These are phyloP conservation scores for Trididemnum nubilum DNA, from an alignment of 23 tunicate species.

Conservation along the genomic window DNA sequence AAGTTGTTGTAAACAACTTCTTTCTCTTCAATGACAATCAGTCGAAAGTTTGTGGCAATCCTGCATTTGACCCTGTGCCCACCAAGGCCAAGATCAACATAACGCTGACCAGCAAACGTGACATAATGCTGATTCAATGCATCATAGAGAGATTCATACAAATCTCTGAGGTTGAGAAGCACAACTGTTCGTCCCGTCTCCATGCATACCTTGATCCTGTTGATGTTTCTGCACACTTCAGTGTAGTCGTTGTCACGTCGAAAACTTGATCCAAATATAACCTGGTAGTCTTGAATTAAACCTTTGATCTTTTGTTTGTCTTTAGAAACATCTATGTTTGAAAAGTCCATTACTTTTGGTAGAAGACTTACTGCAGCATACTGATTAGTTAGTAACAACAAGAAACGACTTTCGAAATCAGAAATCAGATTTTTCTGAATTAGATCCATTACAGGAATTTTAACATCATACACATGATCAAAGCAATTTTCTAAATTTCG, in stretches of 20 bases:
- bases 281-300: slow-evolving; percentile 33
- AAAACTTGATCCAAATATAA: slow-evolving; percentile 85
- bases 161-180: slow-evolving; percentile 34
- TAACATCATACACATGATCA: not conserved
- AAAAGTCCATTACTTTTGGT: slow-evolving; percentile 32
- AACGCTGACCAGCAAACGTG: slow-evolving; percentile 45
- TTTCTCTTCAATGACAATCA: slow-evolving; percentile 81
- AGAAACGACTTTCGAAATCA: slow-evolving; percentile 62
- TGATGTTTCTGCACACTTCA: slow-evolving; percentile 78
- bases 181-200: slow-evolving; percentile 80
- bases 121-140: slow-evolving; percentile 53
- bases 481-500: slow-evolving; percentile 25
- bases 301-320: too few species aligned
- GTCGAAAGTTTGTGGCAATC: slow-evolving; percentile 56
- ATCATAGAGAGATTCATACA: slow-evolving; percentile 49
- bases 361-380: slow-evolving; percentile 69
- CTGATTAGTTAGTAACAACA: slow-evolving; percentile 69
- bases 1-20: slow-evolving; percentile 59
- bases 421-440: slow-evolving; percentile 49
- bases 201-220: slow-evolving; percentile 81
- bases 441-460: slow-evolving; percentile 32
- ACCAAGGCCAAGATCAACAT: slow-evolving; percentile 84
- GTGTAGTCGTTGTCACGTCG: slow-evolving; percentile 80
- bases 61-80: slow-evolving; percentile 92
- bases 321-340: too few species aligned